Evolutionary conservation across 2,113 vertebrate genomes (phyloP).

Genomic region (Nicator chloris): DNA sequence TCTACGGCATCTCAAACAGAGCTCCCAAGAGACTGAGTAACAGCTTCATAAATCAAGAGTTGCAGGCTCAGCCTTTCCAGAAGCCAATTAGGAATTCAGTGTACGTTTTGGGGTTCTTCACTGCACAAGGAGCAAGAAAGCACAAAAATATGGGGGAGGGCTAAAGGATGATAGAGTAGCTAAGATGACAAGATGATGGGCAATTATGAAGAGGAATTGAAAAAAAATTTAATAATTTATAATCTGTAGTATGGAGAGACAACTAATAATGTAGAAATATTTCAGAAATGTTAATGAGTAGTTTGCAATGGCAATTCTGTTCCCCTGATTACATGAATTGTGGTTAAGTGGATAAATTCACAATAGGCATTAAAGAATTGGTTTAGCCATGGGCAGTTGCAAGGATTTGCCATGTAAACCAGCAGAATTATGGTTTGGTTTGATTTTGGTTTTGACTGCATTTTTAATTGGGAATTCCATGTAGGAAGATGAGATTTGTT

Average conservation of each 20-base stretch:
- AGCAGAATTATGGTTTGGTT: not conserved
- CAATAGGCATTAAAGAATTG: not conserved
- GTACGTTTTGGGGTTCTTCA: not conserved
- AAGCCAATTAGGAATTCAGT: not conserved
- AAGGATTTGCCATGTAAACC: not conserved
- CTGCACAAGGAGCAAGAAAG: not conserved
- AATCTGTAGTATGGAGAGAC: not conserved
- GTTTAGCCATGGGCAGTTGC: not conserved
- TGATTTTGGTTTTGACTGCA: not conserved
- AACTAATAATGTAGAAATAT: not conserved
- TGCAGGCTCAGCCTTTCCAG: slow-evolving; percentile 25
- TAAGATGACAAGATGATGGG: not conserved
- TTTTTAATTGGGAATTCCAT: not conserved
- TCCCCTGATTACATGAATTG: not conserved
- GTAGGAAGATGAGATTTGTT: not conserved
- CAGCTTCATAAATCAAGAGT: slow-evolving; percentile 39
- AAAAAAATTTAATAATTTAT: not conserved
- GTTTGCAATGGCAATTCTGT: not conserved
- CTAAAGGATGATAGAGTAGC: not conserved
- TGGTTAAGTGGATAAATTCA: not conserved
- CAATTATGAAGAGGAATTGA: not conserved
- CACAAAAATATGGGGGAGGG: not conserved
- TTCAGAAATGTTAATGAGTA: not conserved
- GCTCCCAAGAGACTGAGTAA: slow-evolving; percentile 23
- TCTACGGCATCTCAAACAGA: not conserved